Evolutionary conservation across 2,797 vertebrate genomes (phyloP).

Genomic region (Urophycis tenuis): DNA sequence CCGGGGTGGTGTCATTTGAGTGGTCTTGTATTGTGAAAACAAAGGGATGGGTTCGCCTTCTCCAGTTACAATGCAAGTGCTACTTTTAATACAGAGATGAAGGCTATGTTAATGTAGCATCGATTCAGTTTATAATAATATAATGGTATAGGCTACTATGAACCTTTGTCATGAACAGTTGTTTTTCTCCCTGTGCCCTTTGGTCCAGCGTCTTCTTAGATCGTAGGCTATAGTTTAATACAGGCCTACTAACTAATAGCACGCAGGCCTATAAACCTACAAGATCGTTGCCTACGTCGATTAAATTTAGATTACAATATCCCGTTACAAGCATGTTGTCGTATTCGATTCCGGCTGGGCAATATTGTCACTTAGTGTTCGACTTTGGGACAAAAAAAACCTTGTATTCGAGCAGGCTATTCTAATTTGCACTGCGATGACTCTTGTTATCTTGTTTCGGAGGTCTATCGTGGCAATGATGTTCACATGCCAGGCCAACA

Average conservation of each 20-base stretch:
- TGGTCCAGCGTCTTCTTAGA: not conserved
- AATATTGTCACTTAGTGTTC: not conserved
- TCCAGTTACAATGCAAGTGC: slow-evolving; percentile 53
- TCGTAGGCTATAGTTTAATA: not conserved
- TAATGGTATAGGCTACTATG: not conserved
- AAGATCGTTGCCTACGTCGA: slow-evolving; percentile 55
- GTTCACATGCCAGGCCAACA: slow-evolving; percentile 17
- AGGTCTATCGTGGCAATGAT: not conserved
- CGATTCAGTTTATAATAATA: not conserved
- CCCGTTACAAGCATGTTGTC: slow-evolving; percentile 40
- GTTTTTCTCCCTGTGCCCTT: not conserved
- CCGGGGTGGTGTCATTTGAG: slow-evolving; percentile 40
- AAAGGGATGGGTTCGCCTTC: slow-evolving; percentile 61
- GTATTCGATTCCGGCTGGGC: not conserved
- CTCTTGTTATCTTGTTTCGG: not conserved
- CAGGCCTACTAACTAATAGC: slow-evolving; percentile 12
- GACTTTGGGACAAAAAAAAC: not conserved
- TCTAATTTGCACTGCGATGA: not conserved
- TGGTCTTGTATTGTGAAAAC: slow-evolving; percentile 54
- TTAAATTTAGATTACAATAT: slow-evolving; percentile 62
- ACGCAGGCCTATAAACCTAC: slow-evolving; percentile 24
- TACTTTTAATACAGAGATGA: slow-evolving; percentile 14
- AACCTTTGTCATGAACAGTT: not conserved
- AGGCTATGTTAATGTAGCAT: not conserved
- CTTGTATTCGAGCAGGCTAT: not conserved